Evolutionary conservation across 1,140 invertebrate genomes (phyloP).

Genomic region (Magallana ariakensis): DNA sequence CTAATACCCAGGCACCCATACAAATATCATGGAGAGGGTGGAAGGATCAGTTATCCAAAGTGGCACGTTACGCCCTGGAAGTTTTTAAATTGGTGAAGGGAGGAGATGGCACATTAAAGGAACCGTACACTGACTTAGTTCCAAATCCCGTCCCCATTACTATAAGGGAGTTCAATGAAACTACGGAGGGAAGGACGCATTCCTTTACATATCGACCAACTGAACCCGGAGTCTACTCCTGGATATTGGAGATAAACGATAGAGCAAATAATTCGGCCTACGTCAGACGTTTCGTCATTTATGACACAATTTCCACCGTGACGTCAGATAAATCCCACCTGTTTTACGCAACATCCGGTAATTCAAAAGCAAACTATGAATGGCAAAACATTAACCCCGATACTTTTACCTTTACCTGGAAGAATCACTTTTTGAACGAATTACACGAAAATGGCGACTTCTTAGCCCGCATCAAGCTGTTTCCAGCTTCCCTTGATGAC

Average conservation of each 20-base stretch:
- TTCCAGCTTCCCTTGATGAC: conserved; percentile 54
- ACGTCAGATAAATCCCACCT: conserved; percentile 34
- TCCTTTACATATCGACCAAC: no score
- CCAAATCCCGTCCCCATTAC: not conserved
- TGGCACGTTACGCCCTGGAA: conserved; percentile 59
- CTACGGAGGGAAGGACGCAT: not conserved
- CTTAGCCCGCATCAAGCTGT: conserved; percentile 47
- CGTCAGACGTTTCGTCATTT: conserved; percentile 57
- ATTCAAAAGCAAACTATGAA: conserved; percentile 39
- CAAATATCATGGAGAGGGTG: no score
- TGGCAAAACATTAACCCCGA: not conserved
- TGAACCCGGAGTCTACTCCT: no score
- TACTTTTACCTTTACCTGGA: conserved; percentile 5
- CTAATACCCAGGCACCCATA: conserved; percentile 56
- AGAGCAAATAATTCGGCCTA: conserved; percentile 63
- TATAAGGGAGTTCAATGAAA: conserved; percentile 23
- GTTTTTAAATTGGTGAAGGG: conserved; percentile 53
- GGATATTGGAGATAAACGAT: conserved; percentile 57
- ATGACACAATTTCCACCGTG: conserved; percentile 56
- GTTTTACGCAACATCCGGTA: conserved; percentile 40
- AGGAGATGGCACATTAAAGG: not conserved
- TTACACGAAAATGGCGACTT: conserved; percentile 48
- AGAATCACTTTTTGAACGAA: conserved; percentile 44
- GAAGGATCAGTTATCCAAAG: no score
- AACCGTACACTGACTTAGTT: not conserved